phyloP scores from a whole-genome alignment of 2,113 vertebrate genomes.

The Bombycilla garrulus region DNA sequence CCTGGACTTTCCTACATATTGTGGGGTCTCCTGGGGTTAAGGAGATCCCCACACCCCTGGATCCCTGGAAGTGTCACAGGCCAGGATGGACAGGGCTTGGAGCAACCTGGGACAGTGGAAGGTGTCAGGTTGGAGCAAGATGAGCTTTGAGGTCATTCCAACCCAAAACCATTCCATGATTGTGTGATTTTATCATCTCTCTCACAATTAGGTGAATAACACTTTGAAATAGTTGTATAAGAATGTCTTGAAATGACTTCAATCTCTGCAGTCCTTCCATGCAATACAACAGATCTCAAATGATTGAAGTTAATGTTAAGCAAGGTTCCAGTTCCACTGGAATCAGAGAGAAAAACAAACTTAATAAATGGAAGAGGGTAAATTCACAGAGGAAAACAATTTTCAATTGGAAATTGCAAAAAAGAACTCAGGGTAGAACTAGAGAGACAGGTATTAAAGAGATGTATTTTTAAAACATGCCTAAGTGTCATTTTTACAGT shows the following conservation, averaged over 20 bases:
- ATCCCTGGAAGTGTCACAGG: not conserved
- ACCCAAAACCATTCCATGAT: not conserved
- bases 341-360: not conserved
- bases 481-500: not conserved
- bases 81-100: fast-evolving
- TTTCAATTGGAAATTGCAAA: not conserved
- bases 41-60: no score
- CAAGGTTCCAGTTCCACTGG: not conserved
- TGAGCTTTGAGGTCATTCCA: not conserved
- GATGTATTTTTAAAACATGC: not conserved
- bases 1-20: no score
- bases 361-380: not conserved
- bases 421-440: not conserved
- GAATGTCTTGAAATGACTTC: not conserved
- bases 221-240: not conserved
- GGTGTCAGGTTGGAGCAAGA: not conserved
- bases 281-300: not conserved
- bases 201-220: not conserved
- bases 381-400: not conserved
- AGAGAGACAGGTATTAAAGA: not conserved
- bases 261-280: not conserved
- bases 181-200: not conserved
- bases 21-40: no score
- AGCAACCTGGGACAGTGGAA: fast-evolving
- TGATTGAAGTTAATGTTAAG: not conserved